Evolutionary conservation across 2,113 vertebrate species (phyloP).

Genomic region (Apodemus speciosus): DNA sequence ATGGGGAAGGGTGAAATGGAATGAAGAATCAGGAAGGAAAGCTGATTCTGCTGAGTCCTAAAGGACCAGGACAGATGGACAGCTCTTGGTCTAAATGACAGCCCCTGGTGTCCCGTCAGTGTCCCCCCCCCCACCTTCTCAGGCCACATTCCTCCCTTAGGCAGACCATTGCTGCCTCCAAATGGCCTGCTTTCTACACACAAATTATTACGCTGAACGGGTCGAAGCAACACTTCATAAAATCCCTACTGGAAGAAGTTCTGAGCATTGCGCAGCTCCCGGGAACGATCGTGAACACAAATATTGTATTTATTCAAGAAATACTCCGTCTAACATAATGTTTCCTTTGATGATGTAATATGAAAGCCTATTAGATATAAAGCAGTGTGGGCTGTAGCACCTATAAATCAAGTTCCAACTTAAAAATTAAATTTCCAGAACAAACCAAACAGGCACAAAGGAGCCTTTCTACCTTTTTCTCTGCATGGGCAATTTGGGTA

Average conservation of each 20-base stretch:
- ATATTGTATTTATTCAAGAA: not conserved
- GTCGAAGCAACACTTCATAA: not conserved
- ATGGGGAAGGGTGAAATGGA: not conserved
- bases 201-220: not conserved
- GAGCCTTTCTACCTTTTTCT: not conserved
- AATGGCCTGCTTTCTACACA: not conserved
- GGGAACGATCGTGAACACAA: not conserved
- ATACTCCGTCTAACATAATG: not conserved
- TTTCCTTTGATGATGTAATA: not conserved
- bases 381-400: not conserved
- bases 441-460: not conserved
- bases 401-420: not conserved
- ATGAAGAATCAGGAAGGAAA: not conserved
- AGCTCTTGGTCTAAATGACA: not conserved
- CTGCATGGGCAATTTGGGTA: not conserved
- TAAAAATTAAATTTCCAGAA: not conserved
- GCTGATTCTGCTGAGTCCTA: not conserved
- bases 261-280: not conserved
- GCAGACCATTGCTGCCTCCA: not conserved
- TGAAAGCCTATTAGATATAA: not conserved
- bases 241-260: not conserved
- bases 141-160: not conserved
- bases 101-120: too few species aligned
- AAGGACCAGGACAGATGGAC: not conserved
- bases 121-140: not conserved